Percentiles rank a stretch among this genome's conserved stretches.
phyloP scores from a whole-genome alignment of 2,888 invertebrate genomes.

The Pollenia griseotomentosa region DNA sequence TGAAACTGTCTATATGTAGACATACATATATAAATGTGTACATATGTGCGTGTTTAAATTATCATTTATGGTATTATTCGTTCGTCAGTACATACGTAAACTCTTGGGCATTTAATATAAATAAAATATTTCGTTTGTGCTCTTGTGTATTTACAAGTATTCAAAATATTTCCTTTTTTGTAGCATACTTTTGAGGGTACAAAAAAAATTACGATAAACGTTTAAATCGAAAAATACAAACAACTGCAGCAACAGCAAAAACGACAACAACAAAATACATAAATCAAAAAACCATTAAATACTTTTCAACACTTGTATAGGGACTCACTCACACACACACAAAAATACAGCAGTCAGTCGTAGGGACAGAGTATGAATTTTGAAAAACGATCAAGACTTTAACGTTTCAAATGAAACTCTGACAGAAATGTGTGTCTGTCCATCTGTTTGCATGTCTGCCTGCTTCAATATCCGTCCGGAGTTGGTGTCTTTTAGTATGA shows the following conservation, averaged over 20 bases:
- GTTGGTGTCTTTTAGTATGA: neutral
- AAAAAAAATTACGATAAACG: conserved; percentile 31
- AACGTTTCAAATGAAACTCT: conserved; percentile 39
- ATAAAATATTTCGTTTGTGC: conserved; percentile 24
- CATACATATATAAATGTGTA: conserved; percentile 16
- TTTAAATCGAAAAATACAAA: conserved; percentile 43
- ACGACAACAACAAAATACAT: conserved; percentile 45
- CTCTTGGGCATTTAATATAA: conserved; percentile 42
- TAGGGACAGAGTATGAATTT: conserved; percentile 33
- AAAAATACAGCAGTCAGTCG: neutral
- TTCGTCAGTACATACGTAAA: neutral
- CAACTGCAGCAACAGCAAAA: neutral
- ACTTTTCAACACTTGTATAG: conserved; percentile 65
- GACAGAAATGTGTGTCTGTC: conserved; percentile 28
- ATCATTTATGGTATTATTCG: neutral
- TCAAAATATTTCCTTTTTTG: neutral
- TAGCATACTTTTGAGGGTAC: conserved; percentile 19
- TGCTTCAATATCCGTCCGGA: neutral
- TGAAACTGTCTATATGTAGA: conserved; percentile 2
- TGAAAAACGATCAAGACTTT: conserved; percentile 42
- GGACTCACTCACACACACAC: neutral
- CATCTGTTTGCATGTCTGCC: neutral
- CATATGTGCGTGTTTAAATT: conserved; percentile 16
- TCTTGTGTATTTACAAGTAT: conserved; percentile 19
- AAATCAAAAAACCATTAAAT: conserved; percentile 73